phyloP scores from a whole-genome alignment of 2,888 invertebrate genomes.

The Drosophila percnosoma region DNA sequence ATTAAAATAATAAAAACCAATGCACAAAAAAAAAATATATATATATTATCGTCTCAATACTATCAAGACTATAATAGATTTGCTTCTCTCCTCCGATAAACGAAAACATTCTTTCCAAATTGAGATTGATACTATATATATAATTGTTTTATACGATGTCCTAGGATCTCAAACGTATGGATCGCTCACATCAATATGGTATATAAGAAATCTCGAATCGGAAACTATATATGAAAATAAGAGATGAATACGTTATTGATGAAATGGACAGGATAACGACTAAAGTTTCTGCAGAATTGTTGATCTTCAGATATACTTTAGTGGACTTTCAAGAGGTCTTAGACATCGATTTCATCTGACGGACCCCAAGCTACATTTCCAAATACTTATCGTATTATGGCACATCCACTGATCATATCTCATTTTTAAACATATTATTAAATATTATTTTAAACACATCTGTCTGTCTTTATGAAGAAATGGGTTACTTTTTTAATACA shows the following conservation, averaged over 20 bases:
- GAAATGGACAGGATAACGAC: background rate
- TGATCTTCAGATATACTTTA: background rate
- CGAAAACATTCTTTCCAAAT: background rate
- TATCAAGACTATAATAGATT: too few species aligned
- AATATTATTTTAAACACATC: too few species aligned
- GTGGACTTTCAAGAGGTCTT: background rate
- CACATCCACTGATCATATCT: too few species aligned
- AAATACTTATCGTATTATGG: too few species aligned
- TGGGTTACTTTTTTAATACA: too few species aligned
- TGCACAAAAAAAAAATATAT: background rate
- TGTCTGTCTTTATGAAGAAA: too few species aligned
- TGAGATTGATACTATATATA: background rate
- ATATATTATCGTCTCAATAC: background rate
- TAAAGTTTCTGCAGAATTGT: background rate
- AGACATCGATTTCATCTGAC: background rate
- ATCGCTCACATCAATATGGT: background rate
- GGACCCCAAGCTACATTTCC: too few species aligned
- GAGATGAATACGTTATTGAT: background rate
- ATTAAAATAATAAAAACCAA: background rate
- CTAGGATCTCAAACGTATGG: background rate
- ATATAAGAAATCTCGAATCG: background rate
- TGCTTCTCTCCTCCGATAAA: background rate
- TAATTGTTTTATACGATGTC: background rate
- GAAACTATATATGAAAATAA: background rate
- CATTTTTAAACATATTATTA: too few species aligned